These are phyloP conservation scores for Drosophila funebris DNA, from an alignment of 1,140 invertebrate genomes.

Conservation along the genomic window DNA sequence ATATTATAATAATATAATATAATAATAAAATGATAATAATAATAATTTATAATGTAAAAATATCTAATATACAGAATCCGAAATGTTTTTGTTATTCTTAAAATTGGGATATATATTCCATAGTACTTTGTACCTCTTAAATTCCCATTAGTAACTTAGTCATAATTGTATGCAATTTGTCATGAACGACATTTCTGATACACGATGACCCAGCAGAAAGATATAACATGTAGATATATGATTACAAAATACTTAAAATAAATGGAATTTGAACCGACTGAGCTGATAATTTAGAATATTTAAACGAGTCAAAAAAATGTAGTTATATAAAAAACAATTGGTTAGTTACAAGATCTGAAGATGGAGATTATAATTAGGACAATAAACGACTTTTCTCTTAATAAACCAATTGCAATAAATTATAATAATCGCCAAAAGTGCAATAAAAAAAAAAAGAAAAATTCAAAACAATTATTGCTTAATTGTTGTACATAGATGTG, in stretches of 20 bases:
- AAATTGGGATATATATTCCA: background rate
- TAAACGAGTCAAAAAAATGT: conserved; percentile 20
- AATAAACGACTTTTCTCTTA: conserved; percentile 38
- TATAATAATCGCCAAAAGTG: conserved; percentile 44
- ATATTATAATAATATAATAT: no score
- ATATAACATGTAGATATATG: conserved; percentile 19
- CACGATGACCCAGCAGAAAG: conserved; percentile 12
- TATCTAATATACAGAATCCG: no score
- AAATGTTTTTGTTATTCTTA: no score
- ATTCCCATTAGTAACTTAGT: background rate
- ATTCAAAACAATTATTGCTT: conserved; percentile 27
- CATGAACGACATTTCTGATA: conserved; percentile 12
- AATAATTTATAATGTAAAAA: no score
- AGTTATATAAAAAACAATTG: background rate
- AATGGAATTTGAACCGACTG: conserved; percentile 8
- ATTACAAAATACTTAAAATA: conserved; percentile 19
- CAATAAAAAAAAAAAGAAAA: conserved; percentile 22
- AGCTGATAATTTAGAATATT: background rate
- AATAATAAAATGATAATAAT: no score
- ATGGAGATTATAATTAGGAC: background rate
- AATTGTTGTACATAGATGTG: conserved; percentile 21
- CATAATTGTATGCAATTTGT: conserved; percentile 14
- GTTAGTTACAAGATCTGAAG: background rate
- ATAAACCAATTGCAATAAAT: conserved; percentile 54
- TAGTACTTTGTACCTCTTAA: background rate